Percentiles rank a stretch among this genome's conserved stretches.
These are phyloP conservation scores for Cephalotes varians DNA, from an alignment of 2,888 invertebrate genomes.

Conservation along the genomic window DNA sequence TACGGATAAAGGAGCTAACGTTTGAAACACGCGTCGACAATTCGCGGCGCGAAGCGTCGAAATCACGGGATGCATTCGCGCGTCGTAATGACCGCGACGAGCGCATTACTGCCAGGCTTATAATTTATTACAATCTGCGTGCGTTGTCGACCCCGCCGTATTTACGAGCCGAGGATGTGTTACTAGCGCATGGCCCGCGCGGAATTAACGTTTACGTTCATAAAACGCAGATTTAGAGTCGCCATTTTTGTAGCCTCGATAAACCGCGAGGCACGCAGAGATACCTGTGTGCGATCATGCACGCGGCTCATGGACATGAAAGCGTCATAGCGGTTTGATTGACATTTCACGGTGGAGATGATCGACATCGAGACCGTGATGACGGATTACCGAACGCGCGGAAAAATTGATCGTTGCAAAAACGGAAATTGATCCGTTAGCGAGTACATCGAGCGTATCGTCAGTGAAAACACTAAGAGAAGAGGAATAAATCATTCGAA, in stretches of 20 bases:
- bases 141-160: neutral
- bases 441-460: neutral
- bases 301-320: neutral
- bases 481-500: neutral
- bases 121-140: conserved; percentile 36
- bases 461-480: neutral
- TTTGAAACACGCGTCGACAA: conserved; percentile 32
- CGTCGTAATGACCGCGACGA: conserved; percentile 12
- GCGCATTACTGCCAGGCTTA: conserved; percentile 26
- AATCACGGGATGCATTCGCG: conserved; percentile 2
- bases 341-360: conserved; percentile 10
- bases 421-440: conserved; percentile 4
- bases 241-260: conserved; percentile 24
- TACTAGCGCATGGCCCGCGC: neutral
- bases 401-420: conserved; percentile 8
- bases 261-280: neutral
- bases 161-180: conserved; percentile 22
- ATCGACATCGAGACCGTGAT: conserved; percentile 12
- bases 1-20: neutral
- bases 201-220: neutral
- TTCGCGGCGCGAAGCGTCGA: conserved; percentile 22
- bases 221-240: conserved; percentile 33
- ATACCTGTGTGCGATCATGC: neutral
- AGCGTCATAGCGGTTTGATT: neutral
- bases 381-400: neutral